phyloP scores from a whole-genome alignment of 2,888 invertebrate genomes.

The Leptinotarsa tumamoca region DNA sequence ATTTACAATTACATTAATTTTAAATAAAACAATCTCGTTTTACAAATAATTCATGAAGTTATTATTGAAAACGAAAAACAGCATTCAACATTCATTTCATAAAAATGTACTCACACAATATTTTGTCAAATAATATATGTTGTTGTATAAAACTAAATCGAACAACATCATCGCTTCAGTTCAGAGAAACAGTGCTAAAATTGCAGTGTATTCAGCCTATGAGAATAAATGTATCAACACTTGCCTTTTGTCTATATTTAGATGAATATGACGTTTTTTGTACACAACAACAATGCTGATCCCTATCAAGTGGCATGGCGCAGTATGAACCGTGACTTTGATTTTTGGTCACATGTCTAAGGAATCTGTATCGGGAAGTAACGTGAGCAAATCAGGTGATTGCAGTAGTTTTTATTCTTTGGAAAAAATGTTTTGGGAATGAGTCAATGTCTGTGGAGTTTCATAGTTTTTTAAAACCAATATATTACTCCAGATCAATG shows the following conservation, averaged over 20 bases:
- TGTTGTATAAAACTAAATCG: slow-evolving; percentile 39
- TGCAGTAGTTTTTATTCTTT: no score
- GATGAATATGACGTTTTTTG: slow-evolving; percentile 20
- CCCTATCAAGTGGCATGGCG: neutral
- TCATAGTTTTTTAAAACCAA: no score
- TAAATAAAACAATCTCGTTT: neutral
- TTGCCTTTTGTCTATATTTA: slow-evolving; percentile 27
- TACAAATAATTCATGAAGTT: neutral
- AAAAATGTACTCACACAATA: slow-evolving; percentile 41
- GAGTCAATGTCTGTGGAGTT: no score
- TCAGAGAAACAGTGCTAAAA: slow-evolving; percentile 25
- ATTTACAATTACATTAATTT: no score
- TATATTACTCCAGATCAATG: no score
- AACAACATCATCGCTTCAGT: slow-evolving; percentile 38
- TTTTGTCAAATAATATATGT: slow-evolving; percentile 44
- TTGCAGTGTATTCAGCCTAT: slow-evolving; percentile 19
- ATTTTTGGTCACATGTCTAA: slow-evolving; percentile 12
- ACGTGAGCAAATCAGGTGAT: neutral
- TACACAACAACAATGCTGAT: neutral
- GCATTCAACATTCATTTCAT: neutral
- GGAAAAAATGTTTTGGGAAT: neutral
- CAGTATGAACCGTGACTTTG: slow-evolving; percentile 1
- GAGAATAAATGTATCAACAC: slow-evolving; percentile 36
- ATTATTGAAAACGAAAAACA: neutral
- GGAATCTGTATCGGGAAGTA: neutral